Base-by-base conservation (phyloP, 1,140 invertebrate species). In the Portunus trituberculatus region DNA sequence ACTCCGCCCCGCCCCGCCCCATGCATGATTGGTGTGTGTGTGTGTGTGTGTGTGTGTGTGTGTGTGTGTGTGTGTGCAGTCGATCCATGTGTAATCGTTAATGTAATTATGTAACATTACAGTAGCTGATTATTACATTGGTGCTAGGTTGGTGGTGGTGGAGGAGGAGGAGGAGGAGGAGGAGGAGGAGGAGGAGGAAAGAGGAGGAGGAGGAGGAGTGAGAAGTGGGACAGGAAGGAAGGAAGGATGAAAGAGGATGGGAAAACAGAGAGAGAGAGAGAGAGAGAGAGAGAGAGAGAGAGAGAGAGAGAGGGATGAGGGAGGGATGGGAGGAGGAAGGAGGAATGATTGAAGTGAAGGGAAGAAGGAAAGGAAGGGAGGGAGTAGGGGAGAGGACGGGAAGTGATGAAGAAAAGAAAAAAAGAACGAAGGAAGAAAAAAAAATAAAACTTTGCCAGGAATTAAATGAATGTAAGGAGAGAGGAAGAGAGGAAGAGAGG, bases 61-160 rank as follows among this genome's bases (percentile, higher is more conserved):
- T 76, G 67, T 76, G 67, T 76, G 67, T 76, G 67, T 76, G 67
- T 76, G 67, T 76, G 67, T 76, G 12, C 52, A 4, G 16, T 20
- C 52, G 52, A 0, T 59, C 52, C 52, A 59, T 59, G 20, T n/a
- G n/a, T 76, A 76, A 76, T 76, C 67, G 67, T 76, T 76, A 76
- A 76, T 76, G 67, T 76, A 76, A 76, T 76, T 76, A 76, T 76
- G 67, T 76, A 76, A n/a, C 25, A 76, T 76, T 76, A 76, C 67
- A 76, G 67, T 76, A n/a, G 67, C 20, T n/a, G 67, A 59, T 76
- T 76, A 76, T 76, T 76, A 76, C 6, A 6, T 25, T 76, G n/a
- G 20, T 25, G 67, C 20, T 7, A 20, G n/a, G 67, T 12, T 2
- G 67, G n/a, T 20, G 67, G 20, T 1, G 67, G 67, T n/a, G 20